These are phyloP conservation scores for Andrena minutula DNA, from an alignment of 2,888 invertebrate genomes.

Conservation along the genomic window DNA sequence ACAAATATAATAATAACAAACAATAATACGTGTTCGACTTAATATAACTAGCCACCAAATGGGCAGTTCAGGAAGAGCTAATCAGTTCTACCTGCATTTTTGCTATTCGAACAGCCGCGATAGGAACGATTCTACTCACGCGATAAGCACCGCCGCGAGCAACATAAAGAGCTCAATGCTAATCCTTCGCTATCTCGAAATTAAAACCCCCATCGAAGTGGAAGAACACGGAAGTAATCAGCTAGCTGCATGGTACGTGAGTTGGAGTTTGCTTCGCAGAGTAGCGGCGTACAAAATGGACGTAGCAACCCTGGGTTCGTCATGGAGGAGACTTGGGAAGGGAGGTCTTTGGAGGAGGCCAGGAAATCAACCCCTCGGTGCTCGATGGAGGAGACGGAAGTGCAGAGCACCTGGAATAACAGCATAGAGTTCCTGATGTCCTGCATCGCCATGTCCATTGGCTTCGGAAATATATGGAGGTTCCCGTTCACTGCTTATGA, in stretches of 20 bases:
- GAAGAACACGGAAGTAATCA: not conserved
- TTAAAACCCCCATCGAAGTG: not conserved
- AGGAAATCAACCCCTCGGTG: not conserved
- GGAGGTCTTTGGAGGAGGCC: not conserved
- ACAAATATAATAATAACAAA: not conserved
- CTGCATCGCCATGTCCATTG: constrained; percentile 89
- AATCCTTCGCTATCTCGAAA: constrained; percentile 22
- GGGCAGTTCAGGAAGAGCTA: not conserved
- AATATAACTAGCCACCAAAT: not conserved
- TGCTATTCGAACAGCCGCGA: not conserved
- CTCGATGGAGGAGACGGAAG: constrained; percentile 16
- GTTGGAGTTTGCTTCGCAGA: constrained; percentile 2
- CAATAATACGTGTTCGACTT: not conserved
- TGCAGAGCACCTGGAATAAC: constrained; percentile 86
- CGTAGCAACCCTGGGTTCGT: constrained; percentile 14
- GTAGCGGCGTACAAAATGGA: not conserved
- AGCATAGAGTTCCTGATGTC: constrained; percentile 89
- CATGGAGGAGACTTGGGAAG: not conserved
- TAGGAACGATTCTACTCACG: constrained; percentile 31
- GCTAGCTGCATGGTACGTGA: not conserved
- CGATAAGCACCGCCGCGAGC: constrained; percentile 24
- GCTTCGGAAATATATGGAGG: constrained; percentile 90
- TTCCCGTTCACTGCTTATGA: constrained; percentile 89
- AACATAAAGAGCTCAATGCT: constrained; percentile 29
- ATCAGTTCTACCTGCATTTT: constrained; percentile 6